Conservation (phyloP, 2,797 vertebrate species). For the Limnodromus scolopaceus region DNA sequence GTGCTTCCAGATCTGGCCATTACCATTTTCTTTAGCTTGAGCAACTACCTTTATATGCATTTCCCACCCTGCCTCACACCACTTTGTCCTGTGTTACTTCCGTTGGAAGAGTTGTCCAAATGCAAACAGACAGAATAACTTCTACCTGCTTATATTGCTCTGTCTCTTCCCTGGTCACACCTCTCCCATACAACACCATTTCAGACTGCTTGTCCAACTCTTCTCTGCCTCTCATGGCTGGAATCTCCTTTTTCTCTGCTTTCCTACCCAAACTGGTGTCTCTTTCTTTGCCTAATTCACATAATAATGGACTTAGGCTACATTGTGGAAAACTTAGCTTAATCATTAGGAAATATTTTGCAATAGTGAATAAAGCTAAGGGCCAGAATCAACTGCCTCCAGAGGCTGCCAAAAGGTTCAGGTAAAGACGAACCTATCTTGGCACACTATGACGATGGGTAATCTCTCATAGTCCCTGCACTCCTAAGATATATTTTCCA, state of each 20-base stretch:
- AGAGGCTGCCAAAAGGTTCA: background rate
- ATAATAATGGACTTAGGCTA: background rate
- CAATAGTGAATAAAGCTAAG: background rate
- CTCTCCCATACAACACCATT: background rate
- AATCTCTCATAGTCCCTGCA: background rate
- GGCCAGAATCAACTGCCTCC: background rate
- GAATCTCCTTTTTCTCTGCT: background rate
- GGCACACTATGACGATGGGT: background rate
- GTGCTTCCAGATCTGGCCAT: background rate
- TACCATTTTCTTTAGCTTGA: background rate
- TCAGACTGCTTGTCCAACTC: background rate
- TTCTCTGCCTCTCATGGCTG: background rate
- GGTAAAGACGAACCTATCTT: background rate
- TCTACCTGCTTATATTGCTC: background rate
- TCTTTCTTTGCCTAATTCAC: background rate
- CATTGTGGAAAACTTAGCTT: background rate
- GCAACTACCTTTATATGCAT: background rate
- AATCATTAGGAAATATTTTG: background rate
- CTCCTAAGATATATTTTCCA: background rate
- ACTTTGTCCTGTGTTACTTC: background rate
- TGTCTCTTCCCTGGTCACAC: background rate
- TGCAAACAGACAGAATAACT: background rate
- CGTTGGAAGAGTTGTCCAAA: background rate
- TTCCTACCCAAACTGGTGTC: background rate
- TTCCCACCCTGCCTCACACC: background rate